Evolutionary conservation across 2,797 vertebrate species (phyloP), one percentile per base, ranked within the genome.

Genomic region (Microcaecilia unicolor): DNA sequence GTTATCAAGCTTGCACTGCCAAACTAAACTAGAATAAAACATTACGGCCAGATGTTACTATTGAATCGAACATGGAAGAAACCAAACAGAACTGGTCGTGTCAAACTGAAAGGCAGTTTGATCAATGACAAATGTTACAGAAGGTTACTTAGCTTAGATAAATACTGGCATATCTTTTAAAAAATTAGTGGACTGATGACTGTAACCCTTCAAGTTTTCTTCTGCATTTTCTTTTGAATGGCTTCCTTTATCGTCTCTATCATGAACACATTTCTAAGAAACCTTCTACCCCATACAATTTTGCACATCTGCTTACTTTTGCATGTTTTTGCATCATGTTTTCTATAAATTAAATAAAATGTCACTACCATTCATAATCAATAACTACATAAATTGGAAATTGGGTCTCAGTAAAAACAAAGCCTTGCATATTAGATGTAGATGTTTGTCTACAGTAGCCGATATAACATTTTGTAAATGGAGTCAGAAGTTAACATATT

Each of bases 311-410:
- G 80, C 76, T 68, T 74, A 68, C 73, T 72, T 81, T 77, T 76
- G 77, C 75, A 85, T 84, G 82, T 78, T 80, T 83, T n/a, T 82
- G 71, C 73, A 78, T 80, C 65, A 69, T 72, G 50, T 74, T 72
- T 83, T 63, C 68, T 72, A 74, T 78, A 77, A 75, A 78, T 72
- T 79, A 78, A 63, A 66, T 74, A 79, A 85, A 40, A 85, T 80
- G 81, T 85, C 79, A 81, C 76, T 76, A 70, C 78, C 75, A 83
- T 83, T 84, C 78, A 82, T 72, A 84, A 85, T 82, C 78, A 84
- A 82, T 70, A 80, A 81, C n/a, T n/a, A n/a, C 68, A 67, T 72
- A 59, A 62, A 82, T 77, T 72, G 85, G 85, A 85, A 83, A 81
- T 85, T 81, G 81, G 65, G 71, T 72, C 72, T 80, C 69, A 70